Base-by-base conservation (phyloP, 92 coral and sea anemone genomes). In the Siderastrea siderea region DNA sequence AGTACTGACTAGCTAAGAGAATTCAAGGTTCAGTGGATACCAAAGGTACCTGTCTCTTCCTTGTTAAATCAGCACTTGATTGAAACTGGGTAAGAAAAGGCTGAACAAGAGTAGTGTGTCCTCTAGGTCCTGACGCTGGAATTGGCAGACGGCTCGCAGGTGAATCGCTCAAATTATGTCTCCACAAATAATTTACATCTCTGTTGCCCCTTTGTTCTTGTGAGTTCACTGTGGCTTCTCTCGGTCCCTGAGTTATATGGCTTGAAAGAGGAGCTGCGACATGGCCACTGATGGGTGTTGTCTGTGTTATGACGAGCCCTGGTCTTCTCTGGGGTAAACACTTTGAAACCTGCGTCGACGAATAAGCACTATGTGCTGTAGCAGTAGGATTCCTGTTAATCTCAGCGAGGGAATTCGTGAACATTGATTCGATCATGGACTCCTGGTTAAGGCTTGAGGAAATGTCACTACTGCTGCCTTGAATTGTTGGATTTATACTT, bases 281-380 rank as follows among this genome's bases (percentile, higher is more conserved):
- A 71, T 49, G 12, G 5, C 17, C 38, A 2, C 68, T 57, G 57
- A 16, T 19, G 46, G 69, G 46, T 8, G 79, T 12, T 46, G 57
- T 57, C 60, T 57, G 68, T 59, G 63, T 83, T 17, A 83, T 47
- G 16, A 83, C 50, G 12, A 83, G 79, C 8, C 80, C 87, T 48
- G 87, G 87, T 13, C 87, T 71, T 59, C 70, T 71, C 38, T 71
- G 62, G 26, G 87, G 87, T 48, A 83, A 83, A 51, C 72, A 43
- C 72, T 74, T 83, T 71, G 87, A 57, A 19, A 83, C 80, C 10
- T 46, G 87, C 12, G 50, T 43, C n/a, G 80, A 73, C 4, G 43
- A 26, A 48, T 16, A 47, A n/a, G 50, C 14, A 14, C 44, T 59
- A 7, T n/a, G 50, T 8, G 46, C 43, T 9, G 19, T 26, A 68